Evolutionary conservation across 2,797 vertebrate species (phyloP).

Genomic region (Xiphophorus birchmanni): DNA sequence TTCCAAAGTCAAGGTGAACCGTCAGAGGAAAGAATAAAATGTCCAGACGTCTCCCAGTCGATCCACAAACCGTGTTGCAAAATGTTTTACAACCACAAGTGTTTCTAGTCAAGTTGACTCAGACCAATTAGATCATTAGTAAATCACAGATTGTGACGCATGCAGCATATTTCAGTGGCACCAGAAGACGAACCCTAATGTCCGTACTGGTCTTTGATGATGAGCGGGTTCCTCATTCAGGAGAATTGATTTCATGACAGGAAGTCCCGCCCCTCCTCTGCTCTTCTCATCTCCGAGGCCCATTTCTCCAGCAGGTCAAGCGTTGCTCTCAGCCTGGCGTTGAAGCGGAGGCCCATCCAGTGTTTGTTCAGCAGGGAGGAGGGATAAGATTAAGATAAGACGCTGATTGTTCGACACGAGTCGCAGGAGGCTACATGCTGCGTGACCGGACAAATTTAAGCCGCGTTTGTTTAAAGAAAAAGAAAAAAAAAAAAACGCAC

Average conservation of each 20-base stretch:
- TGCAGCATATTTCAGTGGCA: background rate
- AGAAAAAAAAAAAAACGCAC: background rate
- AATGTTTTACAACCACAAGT: background rate
- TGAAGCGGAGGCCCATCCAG: conserved; percentile 41
- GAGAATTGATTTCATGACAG: conserved; percentile 21
- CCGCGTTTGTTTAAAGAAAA: conserved; percentile 12
- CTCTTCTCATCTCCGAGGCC: conserved; percentile 25
- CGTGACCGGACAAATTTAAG: conserved; percentile 19
- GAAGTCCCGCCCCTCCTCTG: conserved; percentile 6
- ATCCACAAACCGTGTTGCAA: background rate
- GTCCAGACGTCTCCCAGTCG: background rate
- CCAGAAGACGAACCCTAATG: background rate
- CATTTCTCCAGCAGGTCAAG: conserved; percentile 56
- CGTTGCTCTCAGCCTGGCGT: conserved; percentile 39
- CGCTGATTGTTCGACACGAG: conserved; percentile 40
- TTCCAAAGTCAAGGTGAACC: background rate
- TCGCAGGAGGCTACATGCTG: conserved; percentile 35
- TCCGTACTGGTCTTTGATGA: conserved; percentile 29
- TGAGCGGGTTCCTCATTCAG: conserved; percentile 37
- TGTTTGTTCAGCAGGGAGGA: conserved; percentile 62
- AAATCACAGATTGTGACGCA: background rate
- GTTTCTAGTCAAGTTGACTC: background rate
- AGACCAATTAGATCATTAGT: background rate
- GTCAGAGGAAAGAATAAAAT: background rate
- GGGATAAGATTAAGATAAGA: conserved; percentile 70